phyloP scores from a whole-genome alignment of 2,888 invertebrate genomes.

The Bibio marci region DNA sequence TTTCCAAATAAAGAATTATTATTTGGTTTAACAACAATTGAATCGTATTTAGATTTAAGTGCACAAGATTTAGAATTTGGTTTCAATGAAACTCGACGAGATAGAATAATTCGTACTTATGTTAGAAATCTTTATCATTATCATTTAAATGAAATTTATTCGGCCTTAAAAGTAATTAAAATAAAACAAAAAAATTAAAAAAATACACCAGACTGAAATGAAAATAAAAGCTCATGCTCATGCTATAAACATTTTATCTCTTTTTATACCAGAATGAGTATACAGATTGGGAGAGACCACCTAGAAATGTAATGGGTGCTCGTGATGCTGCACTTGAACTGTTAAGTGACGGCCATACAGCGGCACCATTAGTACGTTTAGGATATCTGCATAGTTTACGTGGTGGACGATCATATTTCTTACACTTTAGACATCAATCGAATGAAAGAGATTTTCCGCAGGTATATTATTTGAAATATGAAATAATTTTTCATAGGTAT shows the following conservation, averaged over 20 bases:
- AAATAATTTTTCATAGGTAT: not conserved
- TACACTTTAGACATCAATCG: conserved; percentile 76
- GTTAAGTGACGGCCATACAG: conserved; percentile 81
- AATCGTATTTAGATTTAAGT: conserved; percentile 68
- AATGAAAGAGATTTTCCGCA: conserved; percentile 63
- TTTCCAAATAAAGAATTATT: conserved; percentile 68
- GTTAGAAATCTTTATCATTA: conserved; percentile 89
- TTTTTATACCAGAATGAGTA: conserved; percentile 59
- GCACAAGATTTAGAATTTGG: conserved; percentile 80
- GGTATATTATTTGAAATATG: conserved; percentile 29
- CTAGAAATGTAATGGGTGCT: conserved; percentile 70
- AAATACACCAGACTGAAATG: no score
- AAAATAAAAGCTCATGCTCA: not conserved
- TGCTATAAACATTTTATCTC: not conserved
- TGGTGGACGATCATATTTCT: conserved; percentile 69
- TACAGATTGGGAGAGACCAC: conserved; percentile 86
- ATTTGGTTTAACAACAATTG: conserved; percentile 66
- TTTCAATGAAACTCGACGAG: conserved; percentile 73
- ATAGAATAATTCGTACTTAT: conserved; percentile 75
- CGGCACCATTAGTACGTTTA: conserved; percentile 56
- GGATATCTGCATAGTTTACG: conserved; percentile 63
- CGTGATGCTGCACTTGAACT: conserved; percentile 73
- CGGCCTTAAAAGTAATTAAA: conserved; percentile 56
- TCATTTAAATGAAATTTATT: conserved; percentile 88
- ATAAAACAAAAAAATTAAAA: no score